Evolutionary conservation across 2,797 vertebrate genomes (phyloP).

Genomic region (Dallia pectoralis): DNA sequence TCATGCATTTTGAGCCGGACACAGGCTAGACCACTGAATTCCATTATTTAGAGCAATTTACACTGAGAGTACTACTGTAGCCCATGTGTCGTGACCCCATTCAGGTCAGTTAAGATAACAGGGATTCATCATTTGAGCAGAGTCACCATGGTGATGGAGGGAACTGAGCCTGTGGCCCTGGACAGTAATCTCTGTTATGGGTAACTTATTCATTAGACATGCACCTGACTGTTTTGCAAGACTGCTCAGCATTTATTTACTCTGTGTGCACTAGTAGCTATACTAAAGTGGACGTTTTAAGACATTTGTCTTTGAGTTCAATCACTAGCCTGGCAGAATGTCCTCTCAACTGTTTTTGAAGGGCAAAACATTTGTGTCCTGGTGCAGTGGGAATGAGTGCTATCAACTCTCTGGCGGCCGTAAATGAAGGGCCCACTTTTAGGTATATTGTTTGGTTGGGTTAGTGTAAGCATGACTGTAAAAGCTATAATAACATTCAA

Average conservation of each 20-base stretch:
- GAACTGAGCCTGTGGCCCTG: neutral
- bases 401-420: neutral
- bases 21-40: neutral
- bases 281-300: no score
- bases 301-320: no score
- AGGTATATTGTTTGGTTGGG: no score
- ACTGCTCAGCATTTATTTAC: neutral
- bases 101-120: neutral
- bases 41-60: neutral
- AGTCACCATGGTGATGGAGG: conserved; percentile 16
- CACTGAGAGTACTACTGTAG: neutral
- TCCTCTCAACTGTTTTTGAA: neutral
- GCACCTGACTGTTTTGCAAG: neutral
- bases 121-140: neutral
- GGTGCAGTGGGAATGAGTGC: neutral
- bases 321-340: neutral
- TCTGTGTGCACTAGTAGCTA: no score
- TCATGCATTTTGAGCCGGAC: conserved; percentile 61
- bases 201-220: conserved; percentile 2
- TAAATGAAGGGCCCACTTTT: no score
- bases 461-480: no score
- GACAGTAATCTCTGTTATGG: neutral
- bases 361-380: neutral
- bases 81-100: neutral
- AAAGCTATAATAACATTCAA: no score